Base-by-base conservation (phyloP, 2,113 vertebrate genomes). In the Muntiacus muntjak region DNA sequence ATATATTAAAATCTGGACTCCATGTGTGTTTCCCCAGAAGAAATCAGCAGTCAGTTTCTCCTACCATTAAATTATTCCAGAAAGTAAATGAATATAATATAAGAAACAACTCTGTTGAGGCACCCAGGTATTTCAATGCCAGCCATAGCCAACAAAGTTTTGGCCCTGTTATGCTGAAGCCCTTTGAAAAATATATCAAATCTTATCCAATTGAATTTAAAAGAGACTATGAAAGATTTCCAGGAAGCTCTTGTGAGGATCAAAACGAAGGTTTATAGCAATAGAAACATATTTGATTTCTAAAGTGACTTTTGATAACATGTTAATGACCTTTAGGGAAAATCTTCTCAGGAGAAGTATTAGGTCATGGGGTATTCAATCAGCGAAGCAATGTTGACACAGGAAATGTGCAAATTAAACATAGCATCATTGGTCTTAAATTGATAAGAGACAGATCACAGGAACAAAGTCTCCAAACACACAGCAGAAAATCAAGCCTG, bases 1-100 rank as follows among this genome's bases (percentile, higher is more conserved):
- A 87, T 89, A 89, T 85, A 96, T 96, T 96, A 97, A 96, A 94
- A 97, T 88, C 86, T 96, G 96, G 88, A 95, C 96, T 95, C 28
- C 89, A 74, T 74, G 17, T 91, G 43, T 60, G 54, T 76, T 97
- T 97, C 97, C 96, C 96, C 91, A 97, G 95, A 96, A 97, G 96
- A 97, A 95, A 93, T 84, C 78, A 96, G 81, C 64, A 78, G 58
- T 60, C 30, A 23, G 50, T 36, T 96, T 87, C 76, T 90, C 89
- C 95, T 93, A 58, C 87, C 81, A 67, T 91, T 82, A 97, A 97
- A 97, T 95, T 91, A 93, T 92, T 96, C 89, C 64, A 91, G 93
- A 92, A 95, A 96, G 86, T 71, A 97, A 97, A 97, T 74, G 40
- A 92, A 60, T 23, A 79, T 60, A 71, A 64, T 55, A 36, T 43